These are phyloP conservation scores for Pomatostomus ruficeps DNA, from an alignment of 2,113 vertebrate genomes.

Conservation along the genomic window DNA sequence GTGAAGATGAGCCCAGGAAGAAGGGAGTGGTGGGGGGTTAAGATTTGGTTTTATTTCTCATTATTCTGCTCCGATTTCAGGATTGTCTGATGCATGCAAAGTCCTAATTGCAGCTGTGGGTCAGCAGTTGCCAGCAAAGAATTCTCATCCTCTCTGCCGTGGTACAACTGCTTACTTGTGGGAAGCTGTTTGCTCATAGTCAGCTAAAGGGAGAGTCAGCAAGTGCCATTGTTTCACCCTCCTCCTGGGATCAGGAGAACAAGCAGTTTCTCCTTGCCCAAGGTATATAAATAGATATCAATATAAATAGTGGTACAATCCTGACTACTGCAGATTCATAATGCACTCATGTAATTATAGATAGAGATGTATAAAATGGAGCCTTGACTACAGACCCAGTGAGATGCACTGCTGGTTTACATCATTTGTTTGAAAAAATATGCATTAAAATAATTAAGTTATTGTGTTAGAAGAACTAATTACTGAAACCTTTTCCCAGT, in stretches of 20 bases:
- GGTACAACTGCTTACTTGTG: accelerated
- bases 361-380: not conserved
- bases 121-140: not conserved
- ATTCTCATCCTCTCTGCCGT: not conserved
- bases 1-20: not conserved
- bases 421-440: not conserved
- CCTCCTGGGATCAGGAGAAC: not conserved
- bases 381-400: not conserved
- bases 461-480: not conserved
- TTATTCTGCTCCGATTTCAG: not conserved
- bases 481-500: not conserved
- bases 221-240: not conserved
- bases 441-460: not conserved
- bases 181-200: not conserved
- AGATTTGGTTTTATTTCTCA: not conserved
- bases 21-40: not conserved
- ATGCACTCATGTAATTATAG: not conserved
- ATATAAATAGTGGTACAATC: not conserved
- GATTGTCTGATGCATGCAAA: not conserved
- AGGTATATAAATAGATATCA: not conserved
- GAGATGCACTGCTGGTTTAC: not conserved
- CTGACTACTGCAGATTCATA: not conserved
- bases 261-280: not conserved
- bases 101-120: not conserved
- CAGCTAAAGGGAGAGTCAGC: not conserved